Base-by-base conservation (phyloP, 30 jellyfish, hydroid and myxozoan genomes). In the Sanderia malayensis region DNA sequence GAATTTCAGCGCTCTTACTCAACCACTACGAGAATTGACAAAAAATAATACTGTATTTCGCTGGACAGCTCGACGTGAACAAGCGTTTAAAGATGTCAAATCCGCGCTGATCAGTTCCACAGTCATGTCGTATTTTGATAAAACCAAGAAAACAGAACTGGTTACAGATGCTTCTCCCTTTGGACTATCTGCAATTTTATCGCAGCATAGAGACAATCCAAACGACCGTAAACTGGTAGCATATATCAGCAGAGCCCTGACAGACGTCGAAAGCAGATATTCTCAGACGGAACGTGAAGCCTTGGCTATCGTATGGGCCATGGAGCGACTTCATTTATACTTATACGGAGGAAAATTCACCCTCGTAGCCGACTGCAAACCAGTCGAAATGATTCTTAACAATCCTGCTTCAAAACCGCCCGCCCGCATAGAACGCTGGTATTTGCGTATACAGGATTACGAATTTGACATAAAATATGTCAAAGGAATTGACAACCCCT, bases 1-100 rank as follows among this genome's bases (percentile, higher is more conserved):
- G n/a, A 70, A 49, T 49, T 28, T 45, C 70, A 55, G 67, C 67
- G 67, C 7, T 19, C 81, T 68, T 15, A 31, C 69, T 18, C 37
- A 68, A 46, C 81, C 81, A 26, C 13, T 37, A 13, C 6, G 52
- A 37, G 52, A 37, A 4, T 13, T 37, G 10, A 37, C 52, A 37
- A 37, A 37, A 37, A 37, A 37, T 4, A 37, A 37, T 37, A 4
- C 52, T 37, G 10, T 4, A 37, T 37, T 37, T 31, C 20, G 81
- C 17, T 66, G 78, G 78, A 66, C 70, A 21, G 8, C 63, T 33
- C 18, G 31, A 29, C 45, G 33, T 6, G 18, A 66, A 66, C 27
- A 6, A 8, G 29, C 78, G 18, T 66, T 66, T 33, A 11, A 66
- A 11, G 31, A 33, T 23, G 31, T 31, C 78, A 37, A 37, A 37